Conservation (phyloP, 2,113 vertebrate genomes). For the Tylochromis polylepis region DNA sequence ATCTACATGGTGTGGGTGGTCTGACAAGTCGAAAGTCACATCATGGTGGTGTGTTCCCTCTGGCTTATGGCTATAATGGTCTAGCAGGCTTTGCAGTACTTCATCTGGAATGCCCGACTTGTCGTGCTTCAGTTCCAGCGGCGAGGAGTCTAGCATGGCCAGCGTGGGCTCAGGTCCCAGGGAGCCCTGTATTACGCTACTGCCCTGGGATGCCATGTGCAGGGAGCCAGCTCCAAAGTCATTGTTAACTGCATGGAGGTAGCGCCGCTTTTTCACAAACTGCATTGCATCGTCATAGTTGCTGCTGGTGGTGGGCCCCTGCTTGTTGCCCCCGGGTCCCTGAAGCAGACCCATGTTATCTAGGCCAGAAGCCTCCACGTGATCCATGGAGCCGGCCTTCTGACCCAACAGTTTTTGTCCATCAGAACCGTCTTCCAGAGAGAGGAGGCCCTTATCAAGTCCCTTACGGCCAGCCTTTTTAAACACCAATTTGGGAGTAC, state of each 20-base stretch:
- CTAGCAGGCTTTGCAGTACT: slow-evolving; percentile 95
- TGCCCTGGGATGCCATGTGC: slow-evolving; percentile 86
- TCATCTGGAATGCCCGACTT: slow-evolving; percentile 98
- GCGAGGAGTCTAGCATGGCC: slow-evolving; percentile 88
- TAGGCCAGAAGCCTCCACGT: slow-evolving; percentile 74
- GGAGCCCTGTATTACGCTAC: slow-evolving; percentile 90
- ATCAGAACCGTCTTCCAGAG: slow-evolving; percentile 73
- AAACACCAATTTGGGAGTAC: slow-evolving; percentile 88
- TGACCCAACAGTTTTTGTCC: slow-evolving; percentile 85
- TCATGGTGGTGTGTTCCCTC: slow-evolving; percentile 89
- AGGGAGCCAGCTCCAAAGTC: slow-evolving; percentile 87
- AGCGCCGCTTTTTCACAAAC: slow-evolving; percentile 98
- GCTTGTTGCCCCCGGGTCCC: slow-evolving; percentile 79
- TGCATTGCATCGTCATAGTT: slow-evolving; percentile 99
- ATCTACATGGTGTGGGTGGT: slow-evolving; percentile 86
- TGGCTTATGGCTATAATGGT: slow-evolving; percentile 94
- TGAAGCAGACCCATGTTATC: slow-evolving; percentile 88
- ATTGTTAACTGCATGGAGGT: slow-evolving; percentile 89
- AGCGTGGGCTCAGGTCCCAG: slow-evolving; percentile 87
- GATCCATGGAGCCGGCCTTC: slow-evolving; percentile 82
- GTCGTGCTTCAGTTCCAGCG: slow-evolving; percentile 93
- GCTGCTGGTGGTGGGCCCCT: slow-evolving; percentile 84
- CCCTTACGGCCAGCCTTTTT: slow-evolving; percentile 89
- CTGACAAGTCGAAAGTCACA: slow-evolving; percentile 89
- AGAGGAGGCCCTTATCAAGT: slow-evolving; percentile 83